These are phyloP conservation scores for Heterochromis multidens DNA, from an alignment of 2,113 vertebrate genomes.

Conservation along the genomic window DNA sequence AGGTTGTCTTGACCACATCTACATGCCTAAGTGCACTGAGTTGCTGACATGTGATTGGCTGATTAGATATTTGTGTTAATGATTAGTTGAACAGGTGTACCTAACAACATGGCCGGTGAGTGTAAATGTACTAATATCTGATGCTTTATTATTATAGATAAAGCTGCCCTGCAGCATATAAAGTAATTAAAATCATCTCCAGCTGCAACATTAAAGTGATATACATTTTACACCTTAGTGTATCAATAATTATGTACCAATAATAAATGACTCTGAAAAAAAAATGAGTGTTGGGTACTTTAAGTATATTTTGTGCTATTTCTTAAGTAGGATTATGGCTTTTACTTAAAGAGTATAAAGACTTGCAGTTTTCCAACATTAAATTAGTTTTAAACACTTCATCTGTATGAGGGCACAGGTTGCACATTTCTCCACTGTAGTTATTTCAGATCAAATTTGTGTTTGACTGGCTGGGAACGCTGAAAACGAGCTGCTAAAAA, in stretches of 20 bases:
- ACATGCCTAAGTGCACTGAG: no score
- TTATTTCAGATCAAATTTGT: neutral
- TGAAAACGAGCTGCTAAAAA: neutral
- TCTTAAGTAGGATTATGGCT: neutral
- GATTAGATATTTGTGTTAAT: no score
- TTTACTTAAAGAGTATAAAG: no score
- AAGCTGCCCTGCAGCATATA: no score
- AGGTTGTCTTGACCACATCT: no score
- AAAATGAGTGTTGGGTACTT: neutral
- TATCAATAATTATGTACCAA: neutral
- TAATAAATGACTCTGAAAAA: neutral
- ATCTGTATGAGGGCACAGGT: neutral
- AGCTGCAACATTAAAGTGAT: neutral
- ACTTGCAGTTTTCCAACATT: no score
- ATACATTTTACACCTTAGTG: rapidly evolving
- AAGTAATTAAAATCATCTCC: neutral
- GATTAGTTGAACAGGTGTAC: no score
- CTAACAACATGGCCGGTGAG: no score
- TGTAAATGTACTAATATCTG: no score
- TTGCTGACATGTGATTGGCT: no score
- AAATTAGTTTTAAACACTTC: no score
- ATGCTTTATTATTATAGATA: neutral
- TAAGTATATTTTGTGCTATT: neutral
- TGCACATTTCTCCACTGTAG: neutral
- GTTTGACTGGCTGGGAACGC: neutral